These are phyloP conservation scores for Sus cebifrons DNA, from an alignment of 2,797 vertebrate species.

Conservation along the genomic window DNA sequence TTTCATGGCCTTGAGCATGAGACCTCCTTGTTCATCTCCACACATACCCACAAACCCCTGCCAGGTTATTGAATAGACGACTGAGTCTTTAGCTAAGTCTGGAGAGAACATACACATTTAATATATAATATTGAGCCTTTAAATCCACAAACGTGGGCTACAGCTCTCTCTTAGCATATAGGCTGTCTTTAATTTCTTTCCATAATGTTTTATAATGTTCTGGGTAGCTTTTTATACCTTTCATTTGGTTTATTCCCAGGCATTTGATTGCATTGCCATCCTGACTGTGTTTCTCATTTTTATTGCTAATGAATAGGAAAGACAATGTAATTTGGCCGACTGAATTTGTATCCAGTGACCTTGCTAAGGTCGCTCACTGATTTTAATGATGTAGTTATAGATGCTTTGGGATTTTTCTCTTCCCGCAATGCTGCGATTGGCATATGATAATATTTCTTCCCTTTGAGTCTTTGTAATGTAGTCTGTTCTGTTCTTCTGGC, in stretches of 20 bases:
- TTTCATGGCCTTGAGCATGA: constrained; percentile 12
- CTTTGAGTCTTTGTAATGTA: neutral
- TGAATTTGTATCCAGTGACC: neutral
- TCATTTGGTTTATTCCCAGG: neutral
- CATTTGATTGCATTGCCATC: neutral
- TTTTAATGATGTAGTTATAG: constrained; percentile 13
- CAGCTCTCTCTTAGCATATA: constrained; percentile 5
- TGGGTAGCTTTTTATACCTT: neutral
- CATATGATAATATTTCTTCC: neutral
- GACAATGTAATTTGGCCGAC: neutral
- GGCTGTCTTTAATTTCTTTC: constrained; percentile 5
- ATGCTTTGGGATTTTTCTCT: neutral
- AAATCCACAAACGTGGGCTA: neutral
- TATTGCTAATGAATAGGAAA: constrained; percentile 30
- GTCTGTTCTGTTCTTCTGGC: neutral
- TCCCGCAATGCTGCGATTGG: neutral
- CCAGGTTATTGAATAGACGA: neutral
- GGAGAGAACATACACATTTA: neutral
- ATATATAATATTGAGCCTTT: neutral
- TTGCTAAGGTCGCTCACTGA: neutral
- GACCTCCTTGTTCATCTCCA: neutral
- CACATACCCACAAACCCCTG: neutral
- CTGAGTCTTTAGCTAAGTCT: neutral
- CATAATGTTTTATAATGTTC: constrained; percentile 15
- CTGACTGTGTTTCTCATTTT: constrained; percentile 35